These are phyloP conservation scores for Cheilosia vernalis DNA, from an alignment of 2,888 invertebrate species.

Conservation along the genomic window DNA sequence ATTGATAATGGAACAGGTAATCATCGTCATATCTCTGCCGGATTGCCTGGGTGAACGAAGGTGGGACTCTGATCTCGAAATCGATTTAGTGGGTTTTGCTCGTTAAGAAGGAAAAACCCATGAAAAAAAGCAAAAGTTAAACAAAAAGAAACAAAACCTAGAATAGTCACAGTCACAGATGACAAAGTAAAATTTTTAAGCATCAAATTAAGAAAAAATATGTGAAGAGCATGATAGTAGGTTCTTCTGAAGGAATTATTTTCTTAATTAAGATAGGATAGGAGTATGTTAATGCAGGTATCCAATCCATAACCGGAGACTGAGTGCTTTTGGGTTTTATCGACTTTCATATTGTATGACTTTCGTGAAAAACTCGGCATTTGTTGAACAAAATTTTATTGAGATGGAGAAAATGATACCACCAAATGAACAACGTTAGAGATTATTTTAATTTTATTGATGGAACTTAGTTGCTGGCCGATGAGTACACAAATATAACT, in stretches of 20 bases:
- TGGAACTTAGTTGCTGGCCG: not conserved
- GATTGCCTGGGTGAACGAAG: slow-evolving; percentile 52
- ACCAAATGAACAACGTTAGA: slow-evolving; percentile 53
- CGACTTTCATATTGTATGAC: slow-evolving; percentile 43
- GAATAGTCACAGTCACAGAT: slow-evolving; percentile 17
- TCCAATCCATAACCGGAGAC: slow-evolving; percentile 23
- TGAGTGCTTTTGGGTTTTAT: slow-evolving; percentile 47
- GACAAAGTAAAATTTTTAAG: slow-evolving; percentile 57
- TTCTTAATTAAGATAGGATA: slow-evolving; percentile 69
- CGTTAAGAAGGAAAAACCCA: slow-evolving; percentile 32
- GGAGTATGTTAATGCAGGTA: not conserved
- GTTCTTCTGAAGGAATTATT: slow-evolving; percentile 51
- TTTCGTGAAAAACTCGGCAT: slow-evolving; percentile 18
- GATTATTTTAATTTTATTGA: slow-evolving; percentile 41
- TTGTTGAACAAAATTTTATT: slow-evolving; percentile 23
- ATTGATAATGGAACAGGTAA: slow-evolving; percentile 71
- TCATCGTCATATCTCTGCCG: slow-evolving; percentile 64
- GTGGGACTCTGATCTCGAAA: slow-evolving; percentile 60
- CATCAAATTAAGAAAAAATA: slow-evolving; percentile 43
- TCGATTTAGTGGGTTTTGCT: slow-evolving; percentile 59
- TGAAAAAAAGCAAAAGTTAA: slow-evolving; percentile 51
- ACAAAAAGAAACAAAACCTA: slow-evolving; percentile 17
- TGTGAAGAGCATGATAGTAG: slow-evolving; percentile 20
- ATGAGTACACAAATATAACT: not conserved
- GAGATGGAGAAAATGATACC: slow-evolving; percentile 13